Base-by-base conservation (phyloP, 2,113 vertebrate genomes). In the Anolis carolinensis region DNA sequence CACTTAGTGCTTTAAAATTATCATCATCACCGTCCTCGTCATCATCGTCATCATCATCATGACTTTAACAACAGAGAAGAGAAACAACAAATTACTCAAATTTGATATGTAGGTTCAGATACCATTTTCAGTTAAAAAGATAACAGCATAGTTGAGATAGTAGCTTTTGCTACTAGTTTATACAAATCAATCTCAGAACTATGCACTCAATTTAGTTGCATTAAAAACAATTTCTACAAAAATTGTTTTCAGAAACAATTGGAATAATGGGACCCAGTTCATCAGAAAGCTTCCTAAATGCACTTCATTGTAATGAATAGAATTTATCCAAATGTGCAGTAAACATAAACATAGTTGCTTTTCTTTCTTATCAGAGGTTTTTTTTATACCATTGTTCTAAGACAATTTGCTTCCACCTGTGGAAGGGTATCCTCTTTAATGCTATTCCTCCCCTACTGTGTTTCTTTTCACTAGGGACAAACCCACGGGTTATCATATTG, bases 1-100 rank as follows among this genome's bases (percentile, higher is more conserved):
- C 30, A n/a, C 27, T 90, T 77, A 55, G 74, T 93, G 82, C 80
- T 91, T 90, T 88, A 90, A 92, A 87, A 88, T 44, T 5, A 44
- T 44, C 39, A 82, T 84, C 39, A n/a, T 30, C 79, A 16, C 88
- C 30, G 79, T 65, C 83, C n/a, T n/a, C n/a, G n/a, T n/a, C n/a
- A n/a, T n/a, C n/a, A n/a, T n/a, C n/a, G n/a, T n/a, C 39, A n/a
- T 30, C 79, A 16, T 89, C 30, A 81, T 65, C 83, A 30, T 89
- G 77, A 85, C 73, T 72, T 75, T 79, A 90, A 72, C 55, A 79
- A 30, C 2, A 83, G 55, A 87, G 2, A 90, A 68, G 44, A 18
- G 73, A 90, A 44, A n/a, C 83, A 88, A 91, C 63, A 67, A 67
- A 67, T 27, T 27, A 79, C 36, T 39, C 74, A 36, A 5, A 48